A percentile compares a stretch with the other conserved stretches of the same genome.
Evolutionary conservation across 2,113 vertebrate genomes (phyloP).

Genomic region (Tragelaphus buxtoni): DNA sequence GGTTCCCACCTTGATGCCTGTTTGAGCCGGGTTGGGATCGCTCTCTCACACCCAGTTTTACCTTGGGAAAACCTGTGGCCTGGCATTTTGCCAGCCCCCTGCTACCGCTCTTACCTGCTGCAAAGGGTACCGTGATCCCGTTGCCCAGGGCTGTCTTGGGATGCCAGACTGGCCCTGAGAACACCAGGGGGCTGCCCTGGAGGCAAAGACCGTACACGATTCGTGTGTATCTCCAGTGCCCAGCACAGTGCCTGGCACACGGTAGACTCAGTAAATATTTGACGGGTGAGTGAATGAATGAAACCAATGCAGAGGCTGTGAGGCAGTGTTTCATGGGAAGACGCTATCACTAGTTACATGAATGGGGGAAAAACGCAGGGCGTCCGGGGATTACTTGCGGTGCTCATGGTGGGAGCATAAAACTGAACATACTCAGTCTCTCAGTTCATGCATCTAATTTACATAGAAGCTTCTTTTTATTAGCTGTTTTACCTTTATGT

Average conservation of each 20-base stretch:
- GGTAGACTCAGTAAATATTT: not conserved
- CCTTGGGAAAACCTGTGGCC: not conserved
- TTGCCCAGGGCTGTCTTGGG: not conserved
- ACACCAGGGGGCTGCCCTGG: not conserved
- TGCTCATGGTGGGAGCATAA: not conserved
- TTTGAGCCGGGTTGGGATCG: too few relatives aligned
- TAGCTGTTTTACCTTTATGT: not conserved
- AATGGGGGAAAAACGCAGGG: not conserved
- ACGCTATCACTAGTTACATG: not conserved
- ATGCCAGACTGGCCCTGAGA: not conserved
- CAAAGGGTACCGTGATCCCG: not conserved
- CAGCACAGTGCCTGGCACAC: not conserved
- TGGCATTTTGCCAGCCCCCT: not conserved
- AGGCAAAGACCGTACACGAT: not conserved
- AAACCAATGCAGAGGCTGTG: not conserved
- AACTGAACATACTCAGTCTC: not conserved
- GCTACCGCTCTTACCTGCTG: not conserved
- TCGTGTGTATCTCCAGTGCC: not conserved
- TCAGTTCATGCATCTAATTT: not conserved
- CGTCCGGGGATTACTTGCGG: not conserved
- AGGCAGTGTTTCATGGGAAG: not conserved
- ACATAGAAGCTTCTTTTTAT: not conserved
- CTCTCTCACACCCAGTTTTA: not conserved
- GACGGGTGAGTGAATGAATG: not conserved
- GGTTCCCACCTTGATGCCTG: not conserved